Evolutionary conservation across 2,888 invertebrate species (phyloP).

Genomic region (Drosophila meridiana): DNA sequence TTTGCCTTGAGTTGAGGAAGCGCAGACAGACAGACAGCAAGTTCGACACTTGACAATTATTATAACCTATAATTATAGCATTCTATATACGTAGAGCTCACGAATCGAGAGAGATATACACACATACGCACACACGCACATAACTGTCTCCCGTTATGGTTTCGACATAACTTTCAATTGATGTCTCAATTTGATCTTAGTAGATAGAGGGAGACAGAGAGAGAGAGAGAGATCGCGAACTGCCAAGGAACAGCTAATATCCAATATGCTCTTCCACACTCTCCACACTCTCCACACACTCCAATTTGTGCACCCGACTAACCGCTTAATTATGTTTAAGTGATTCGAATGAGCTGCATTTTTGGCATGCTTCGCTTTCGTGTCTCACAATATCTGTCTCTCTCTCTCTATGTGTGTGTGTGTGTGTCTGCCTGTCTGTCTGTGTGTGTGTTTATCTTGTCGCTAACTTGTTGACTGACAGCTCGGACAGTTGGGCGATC

Average conservation of each 20-base stretch:
- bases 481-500: slow-evolving; percentile 56
- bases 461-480: slow-evolving; percentile 63
- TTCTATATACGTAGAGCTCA: slow-evolving; percentile 35
- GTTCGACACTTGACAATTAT: slow-evolving; percentile 64
- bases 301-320: slow-evolving; percentile 33
- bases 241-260: not conserved
- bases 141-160: slow-evolving; percentile 54
- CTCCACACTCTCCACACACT: not conserved
- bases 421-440: slow-evolving; percentile 25
- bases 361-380: slow-evolving; percentile 61
- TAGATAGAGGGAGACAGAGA: slow-evolving; percentile 5
- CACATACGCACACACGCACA: not conserved
- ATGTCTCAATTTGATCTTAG: slow-evolving; percentile 69
- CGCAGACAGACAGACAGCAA: slow-evolving; percentile 32
- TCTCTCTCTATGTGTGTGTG: not conserved
- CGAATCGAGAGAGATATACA: not conserved
- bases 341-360: slow-evolving; percentile 72
- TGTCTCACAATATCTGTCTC: not conserved
- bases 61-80: slow-evolving; percentile 72
- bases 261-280: not conserved
- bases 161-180: slow-evolving; percentile 69
- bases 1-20: slow-evolving; percentile 60
- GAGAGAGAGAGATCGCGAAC: slow-evolving; percentile 1
- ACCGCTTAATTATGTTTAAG: slow-evolving; percentile 72
- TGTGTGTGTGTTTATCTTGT: slow-evolving; percentile 58